phyloP scores from a whole-genome alignment of 2,113 vertebrate genomes.

The Hydrolagus affinis region DNA sequence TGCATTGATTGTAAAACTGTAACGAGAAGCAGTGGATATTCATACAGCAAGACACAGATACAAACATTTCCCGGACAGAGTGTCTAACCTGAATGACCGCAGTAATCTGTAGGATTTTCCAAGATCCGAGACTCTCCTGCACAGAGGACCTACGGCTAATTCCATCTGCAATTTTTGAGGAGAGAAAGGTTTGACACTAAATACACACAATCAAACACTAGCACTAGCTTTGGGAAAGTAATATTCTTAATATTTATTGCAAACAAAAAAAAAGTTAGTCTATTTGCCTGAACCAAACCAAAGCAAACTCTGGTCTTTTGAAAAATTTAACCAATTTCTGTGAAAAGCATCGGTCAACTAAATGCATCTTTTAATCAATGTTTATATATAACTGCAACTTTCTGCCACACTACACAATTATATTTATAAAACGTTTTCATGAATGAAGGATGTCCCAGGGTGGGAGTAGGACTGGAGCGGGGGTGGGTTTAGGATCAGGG shows the following conservation, averaged over 20 bases:
- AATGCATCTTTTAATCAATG: too few relatives aligned
- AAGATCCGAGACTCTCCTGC: constrained; percentile 83
- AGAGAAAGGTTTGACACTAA: constrained; percentile 37
- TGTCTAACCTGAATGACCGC: constrained; percentile 82
- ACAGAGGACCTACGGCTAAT: constrained; percentile 82
- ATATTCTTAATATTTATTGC: too few relatives aligned
- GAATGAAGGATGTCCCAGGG: too few relatives aligned
- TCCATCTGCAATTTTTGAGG: constrained; percentile 74
- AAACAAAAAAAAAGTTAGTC: constrained; percentile 32
- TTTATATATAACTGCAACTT: too few relatives aligned
- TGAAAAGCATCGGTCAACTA: background rate
- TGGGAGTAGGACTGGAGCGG: too few relatives aligned
- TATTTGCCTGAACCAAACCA: background rate
- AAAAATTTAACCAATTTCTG: background rate
- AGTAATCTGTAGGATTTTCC: constrained; percentile 87
- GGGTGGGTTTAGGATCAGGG: too few relatives aligned
- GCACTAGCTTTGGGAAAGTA: too few relatives aligned
- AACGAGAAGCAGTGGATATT: too few relatives aligned
- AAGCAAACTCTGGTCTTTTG: background rate
- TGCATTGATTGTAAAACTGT: too few relatives aligned
- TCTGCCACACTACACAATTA: too few relatives aligned
- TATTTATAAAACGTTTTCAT: too few relatives aligned
- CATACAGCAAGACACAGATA: background rate
- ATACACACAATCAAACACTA: background rate
- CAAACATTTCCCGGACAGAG: background rate